Evolutionary conservation across 2,113 vertebrate genomes (phyloP), one percentile per base, ranked within the genome.

Genomic region (Eubucco bourcierii): DNA sequence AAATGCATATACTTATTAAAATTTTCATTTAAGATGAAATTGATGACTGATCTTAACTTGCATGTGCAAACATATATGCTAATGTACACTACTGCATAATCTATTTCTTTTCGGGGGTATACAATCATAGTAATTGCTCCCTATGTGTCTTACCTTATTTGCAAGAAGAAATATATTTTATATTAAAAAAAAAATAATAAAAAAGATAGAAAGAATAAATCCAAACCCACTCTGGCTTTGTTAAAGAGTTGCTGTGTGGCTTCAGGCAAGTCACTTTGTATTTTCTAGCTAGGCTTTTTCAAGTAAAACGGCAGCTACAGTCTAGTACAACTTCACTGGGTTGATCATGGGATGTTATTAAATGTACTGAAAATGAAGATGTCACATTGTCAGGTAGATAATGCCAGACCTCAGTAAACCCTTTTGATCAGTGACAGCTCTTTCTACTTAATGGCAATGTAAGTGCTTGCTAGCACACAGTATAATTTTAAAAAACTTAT

Each of bases 21-120:
- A 91, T 93, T 90, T 92, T 92, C 37, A 93, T 94, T 94, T 87
- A 79, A 76, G 78, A 87, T 84, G 59, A 95, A 89, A 81, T 89
- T 76, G 39, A 93, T 84, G 94, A 84, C 87, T 89, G 81, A 89
- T 94, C 72, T 93, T 92, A 95, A 95, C 91, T 82, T 74, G 64
- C 68, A 93, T 89, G 79, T 77, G 68, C 76, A 93, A 87, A 89
- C 92, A 72, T 61, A 71, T 58, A 92, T 89, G 87, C 90, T 94
- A 86, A 93, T 84, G n/a, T 68, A 71, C 29, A 55, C 65, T 39
- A 12, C 33, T 81, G 65, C 41, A 52, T 65, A 59, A 88, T 41
- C 34, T 33, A 18, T 74, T 91, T 90, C 15, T 66, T 90, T 90
- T 64, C 77, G 65, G 59, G 74, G 44, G 8, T 79, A 34, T 59